Conservation (phyloP, 2,888 invertebrate species). For the Hemistola chrysoprasaria region DNA sequence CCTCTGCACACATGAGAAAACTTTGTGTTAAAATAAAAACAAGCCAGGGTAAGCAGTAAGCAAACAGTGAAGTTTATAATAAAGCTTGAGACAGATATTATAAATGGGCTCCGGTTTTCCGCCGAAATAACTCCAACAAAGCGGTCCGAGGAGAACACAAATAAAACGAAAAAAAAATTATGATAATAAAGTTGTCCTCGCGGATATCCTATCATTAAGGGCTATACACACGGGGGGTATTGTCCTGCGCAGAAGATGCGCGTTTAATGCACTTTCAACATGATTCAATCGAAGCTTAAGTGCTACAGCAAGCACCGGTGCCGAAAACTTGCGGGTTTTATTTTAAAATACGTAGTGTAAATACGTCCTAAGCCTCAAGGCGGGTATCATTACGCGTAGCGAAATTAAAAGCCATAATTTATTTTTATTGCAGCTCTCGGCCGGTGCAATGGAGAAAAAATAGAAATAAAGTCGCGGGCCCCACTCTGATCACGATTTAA, state of each 20-base stretch:
- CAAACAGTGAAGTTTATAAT: constrained; percentile 12
- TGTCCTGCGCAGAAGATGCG: too few species aligned
- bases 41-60: neutral
- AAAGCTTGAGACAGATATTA: constrained; percentile 11
- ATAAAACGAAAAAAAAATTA: constrained; percentile 20
- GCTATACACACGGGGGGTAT: too few species aligned
- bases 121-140: constrained; percentile 14
- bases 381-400: constrained; percentile 29
- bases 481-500: constrained; percentile 63
- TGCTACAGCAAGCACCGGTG: too few species aligned
- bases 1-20: too few species aligned
- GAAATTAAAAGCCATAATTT: constrained; percentile 75
- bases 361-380: constrained; percentile 13
- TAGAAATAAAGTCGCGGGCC: constrained; percentile 41
- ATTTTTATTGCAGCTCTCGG: constrained; percentile 61
- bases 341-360: too few species aligned
- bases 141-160: constrained; percentile 10
- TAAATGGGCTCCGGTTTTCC: constrained; percentile 13
- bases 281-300: too few species aligned
- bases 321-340: too few species aligned
- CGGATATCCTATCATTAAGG: constrained; percentile 22
- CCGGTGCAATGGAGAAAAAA: constrained; percentile 44
- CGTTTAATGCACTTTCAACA: too few species aligned
- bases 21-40: constrained; percentile 7
- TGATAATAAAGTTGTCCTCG: constrained; percentile 24